Percentiles rank a stretch among this genome's conserved stretches.
phyloP scores from a whole-genome alignment of 2,113 vertebrate species.

The Melanocharis versteri region DNA sequence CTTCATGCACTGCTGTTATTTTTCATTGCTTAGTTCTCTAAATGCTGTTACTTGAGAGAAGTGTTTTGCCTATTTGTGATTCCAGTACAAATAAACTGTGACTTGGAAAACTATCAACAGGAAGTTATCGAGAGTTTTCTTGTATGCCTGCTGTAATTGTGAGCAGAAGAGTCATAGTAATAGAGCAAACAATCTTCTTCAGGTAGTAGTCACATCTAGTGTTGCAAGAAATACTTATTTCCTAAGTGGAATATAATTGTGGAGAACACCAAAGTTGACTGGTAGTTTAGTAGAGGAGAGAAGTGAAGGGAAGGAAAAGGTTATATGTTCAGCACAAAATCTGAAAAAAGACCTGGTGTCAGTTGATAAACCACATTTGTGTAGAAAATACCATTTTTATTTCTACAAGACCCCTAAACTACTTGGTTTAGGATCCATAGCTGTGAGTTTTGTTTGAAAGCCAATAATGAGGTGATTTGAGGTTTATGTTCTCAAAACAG shows the following conservation, averaged over 20 bases:
- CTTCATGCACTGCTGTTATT: slow-evolving; percentile 59
- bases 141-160: slow-evolving; percentile 51
- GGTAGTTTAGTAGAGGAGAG: neutral
- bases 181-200: slow-evolving; percentile 12
- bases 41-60: slow-evolving; percentile 63
- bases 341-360: neutral
- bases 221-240: neutral
- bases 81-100: slow-evolving; percentile 71
- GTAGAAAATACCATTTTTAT: neutral
- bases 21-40: slow-evolving; percentile 62
- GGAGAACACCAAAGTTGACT: neutral
- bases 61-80: slow-evolving; percentile 70
- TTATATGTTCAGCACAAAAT: neutral
- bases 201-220: slow-evolving; percentile 8
- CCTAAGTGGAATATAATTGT: neutral
- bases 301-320: neutral
- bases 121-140: slow-evolving; percentile 62
- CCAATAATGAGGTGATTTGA: neutral
- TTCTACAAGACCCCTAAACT: neutral
- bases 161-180: slow-evolving; percentile 39
- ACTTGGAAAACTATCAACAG: slow-evolving; percentile 61
- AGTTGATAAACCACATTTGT: neutral
- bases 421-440: neutral
- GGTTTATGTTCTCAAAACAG: neutral
- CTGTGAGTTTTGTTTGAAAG: neutral